Evolutionary conservation across 2,888 invertebrate species (phyloP), one percentile per base, ranked within the genome.

Genomic region (Erynnis tages): DNA sequence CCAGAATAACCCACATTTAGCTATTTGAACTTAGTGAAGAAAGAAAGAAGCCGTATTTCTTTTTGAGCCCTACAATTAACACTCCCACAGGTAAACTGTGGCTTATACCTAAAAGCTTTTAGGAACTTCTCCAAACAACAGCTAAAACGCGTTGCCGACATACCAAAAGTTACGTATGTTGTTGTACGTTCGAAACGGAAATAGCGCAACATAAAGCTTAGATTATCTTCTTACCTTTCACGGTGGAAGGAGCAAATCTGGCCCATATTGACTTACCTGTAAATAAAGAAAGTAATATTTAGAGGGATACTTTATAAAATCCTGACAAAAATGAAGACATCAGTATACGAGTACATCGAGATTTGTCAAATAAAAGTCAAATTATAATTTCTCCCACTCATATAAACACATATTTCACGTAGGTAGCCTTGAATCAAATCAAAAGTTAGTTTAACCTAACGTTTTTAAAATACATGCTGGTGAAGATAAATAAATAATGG

Each of bases 81-180:
- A 57, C 56, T 57, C 60, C 52, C 54, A 47, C 57, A 62, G 56
- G 61, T 57, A 62, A 59, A 62, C 55, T 47, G 54, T 54, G 48
- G 53, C 53, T 54, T 59, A 57, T 60, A 59, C 55, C 56, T 61
- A 60, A 63, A 65, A 62, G 61, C 62, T 65, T 65, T 65, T 62
- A 60, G 55, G 43, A 44, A 37, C 30, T 37, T 44, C 30, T 21
- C 8, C 35, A 4, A 25, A 27, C 34, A 41, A 32, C 10, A 49
- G 10, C 27, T 7, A 43, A 16, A 8, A 6, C 16, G 13, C 16
- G 1, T 16, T 25, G 43, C 25, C 13, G 4, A 25, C 34, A 11
- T 25, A 5, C 40, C 30, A 29, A 35, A 25, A 23, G 48, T 49
- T 49, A 40, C 27, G 16, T 27, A 40, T 17, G 16, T 27, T 10